Conservation (phyloP, 2,888 invertebrate species). For the Zelleria hepariella region DNA sequence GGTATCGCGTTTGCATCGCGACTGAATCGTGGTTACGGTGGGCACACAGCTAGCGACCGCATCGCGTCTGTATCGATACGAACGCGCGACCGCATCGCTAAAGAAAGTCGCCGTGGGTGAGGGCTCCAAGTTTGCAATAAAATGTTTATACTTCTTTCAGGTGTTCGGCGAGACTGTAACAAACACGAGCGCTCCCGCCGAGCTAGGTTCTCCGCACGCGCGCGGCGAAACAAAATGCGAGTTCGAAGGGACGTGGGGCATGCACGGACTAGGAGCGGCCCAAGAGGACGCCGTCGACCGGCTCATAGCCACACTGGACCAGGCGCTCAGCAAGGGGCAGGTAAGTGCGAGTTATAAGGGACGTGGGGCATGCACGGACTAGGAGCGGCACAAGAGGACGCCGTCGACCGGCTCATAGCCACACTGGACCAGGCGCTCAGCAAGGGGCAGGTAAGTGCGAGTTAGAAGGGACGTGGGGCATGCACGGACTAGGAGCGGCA, state of each 20-base stretch:
- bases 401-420: conserved; percentile 60
- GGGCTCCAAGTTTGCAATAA: too few species aligned
- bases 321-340: conserved; percentile 60
- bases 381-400: conserved; percentile 57
- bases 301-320: conserved; percentile 53
- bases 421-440: conserved; percentile 53
- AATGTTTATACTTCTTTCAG: too few species aligned
- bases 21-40: too few species aligned
- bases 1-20: too few species aligned
- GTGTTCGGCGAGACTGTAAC: conserved; percentile 44
- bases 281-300: conserved; percentile 67
- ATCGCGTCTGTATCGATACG: too few species aligned
- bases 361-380: not conserved
- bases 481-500: not conserved
- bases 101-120: too few species aligned
- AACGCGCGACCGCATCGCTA: too few species aligned
- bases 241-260: not conserved
- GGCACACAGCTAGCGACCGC: too few species aligned
- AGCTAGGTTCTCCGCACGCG: not conserved
- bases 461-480: not conserved
- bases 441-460: conserved; percentile 48
- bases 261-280: conserved; percentile 23
- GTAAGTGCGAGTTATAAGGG: conserved; percentile 19
- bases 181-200: not conserved
- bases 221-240: not conserved